These are phyloP conservation scores for Abrostola triplasia DNA, from an alignment of 2,888 invertebrate species.

Conservation along the genomic window DNA sequence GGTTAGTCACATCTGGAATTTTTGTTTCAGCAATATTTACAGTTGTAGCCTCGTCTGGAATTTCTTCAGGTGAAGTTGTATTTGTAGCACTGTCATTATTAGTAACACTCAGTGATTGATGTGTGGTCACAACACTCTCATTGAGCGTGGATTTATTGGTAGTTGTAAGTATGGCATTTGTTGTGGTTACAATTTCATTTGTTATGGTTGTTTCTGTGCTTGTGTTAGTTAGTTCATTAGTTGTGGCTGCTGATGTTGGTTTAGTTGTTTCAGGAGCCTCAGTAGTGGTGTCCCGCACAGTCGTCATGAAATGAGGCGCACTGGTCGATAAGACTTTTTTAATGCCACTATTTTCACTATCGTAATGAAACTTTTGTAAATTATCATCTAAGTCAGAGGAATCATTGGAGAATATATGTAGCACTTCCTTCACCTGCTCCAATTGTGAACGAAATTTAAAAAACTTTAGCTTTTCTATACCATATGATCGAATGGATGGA, in stretches of 20 bases:
- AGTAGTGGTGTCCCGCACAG: conserved; percentile 38
- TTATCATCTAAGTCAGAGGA: conserved; percentile 66
- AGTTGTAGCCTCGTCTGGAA: conserved; percentile 56
- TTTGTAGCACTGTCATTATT: conserved; percentile 61
- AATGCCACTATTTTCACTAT: conserved; percentile 61
- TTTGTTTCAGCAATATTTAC: conserved; percentile 73
- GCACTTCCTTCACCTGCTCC: conserved; percentile 76
- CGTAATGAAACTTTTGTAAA: conserved; percentile 74
- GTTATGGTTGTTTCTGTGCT: conserved; percentile 58
- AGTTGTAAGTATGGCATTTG: conserved; percentile 56
- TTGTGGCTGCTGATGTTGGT: conserved; percentile 9
- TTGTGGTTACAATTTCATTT: conserved; percentile 55
- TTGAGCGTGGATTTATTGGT: conserved; percentile 65
- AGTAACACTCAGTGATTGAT: conserved; percentile 63
- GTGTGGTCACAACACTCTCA: conserved; percentile 71
- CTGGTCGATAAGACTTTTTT: conserved; percentile 21
- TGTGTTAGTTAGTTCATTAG: conserved; percentile 9
- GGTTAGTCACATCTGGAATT: conserved; percentile 75
- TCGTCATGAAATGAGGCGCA: conserved; percentile 7
- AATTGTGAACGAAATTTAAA: conserved; percentile 76
- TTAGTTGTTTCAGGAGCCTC: conserved; percentile 43
- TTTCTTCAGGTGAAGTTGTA: conserved; percentile 51
- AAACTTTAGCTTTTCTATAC: conserved; percentile 80
- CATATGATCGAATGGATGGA: conserved; percentile 79
- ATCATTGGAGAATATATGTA: conserved; percentile 79